These are phyloP conservation scores for Alca torda DNA, from an alignment of 2,797 vertebrate genomes.

Conservation along the genomic window DNA sequence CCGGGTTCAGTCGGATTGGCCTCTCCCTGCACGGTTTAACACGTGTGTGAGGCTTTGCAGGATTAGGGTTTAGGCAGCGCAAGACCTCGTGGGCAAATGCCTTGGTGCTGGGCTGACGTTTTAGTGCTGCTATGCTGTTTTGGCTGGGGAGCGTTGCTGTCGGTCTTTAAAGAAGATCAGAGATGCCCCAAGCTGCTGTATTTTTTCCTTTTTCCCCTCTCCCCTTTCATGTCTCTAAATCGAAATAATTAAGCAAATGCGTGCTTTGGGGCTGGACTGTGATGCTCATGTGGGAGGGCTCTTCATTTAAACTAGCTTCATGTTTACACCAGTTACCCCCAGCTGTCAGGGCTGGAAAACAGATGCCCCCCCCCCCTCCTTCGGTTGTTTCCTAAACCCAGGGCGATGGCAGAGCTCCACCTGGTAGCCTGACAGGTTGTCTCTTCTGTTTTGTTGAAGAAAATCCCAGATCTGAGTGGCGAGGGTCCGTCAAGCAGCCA, in stretches of 20 bases:
- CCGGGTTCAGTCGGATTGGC: background rate
- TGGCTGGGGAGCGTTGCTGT: background rate
- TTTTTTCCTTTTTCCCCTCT: background rate
- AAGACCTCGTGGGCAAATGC: background rate
- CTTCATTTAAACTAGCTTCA: background rate
- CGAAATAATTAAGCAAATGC: constrained; percentile 15
- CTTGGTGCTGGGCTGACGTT: background rate
- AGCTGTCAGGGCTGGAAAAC: background rate
- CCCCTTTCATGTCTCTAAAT: background rate
- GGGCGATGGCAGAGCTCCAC: background rate
- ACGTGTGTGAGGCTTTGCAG: background rate
- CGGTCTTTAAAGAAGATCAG: background rate
- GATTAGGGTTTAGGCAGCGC: background rate
- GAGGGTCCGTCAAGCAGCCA: background rate
- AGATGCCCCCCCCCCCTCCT: background rate
- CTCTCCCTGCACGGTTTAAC: background rate
- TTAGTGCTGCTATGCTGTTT: background rate
- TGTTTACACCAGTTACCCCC: background rate
- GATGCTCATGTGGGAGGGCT: background rate
- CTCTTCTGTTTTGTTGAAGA: constrained; percentile 41
- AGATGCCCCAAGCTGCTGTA: background rate
- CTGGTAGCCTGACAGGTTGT: constrained; percentile 5
- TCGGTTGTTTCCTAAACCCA: background rate
- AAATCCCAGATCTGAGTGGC: background rate
- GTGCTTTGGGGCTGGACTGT: background rate